phyloP scores from a whole-genome alignment of 2,797 vertebrate species.

The Cirrhinus mrigala region DNA sequence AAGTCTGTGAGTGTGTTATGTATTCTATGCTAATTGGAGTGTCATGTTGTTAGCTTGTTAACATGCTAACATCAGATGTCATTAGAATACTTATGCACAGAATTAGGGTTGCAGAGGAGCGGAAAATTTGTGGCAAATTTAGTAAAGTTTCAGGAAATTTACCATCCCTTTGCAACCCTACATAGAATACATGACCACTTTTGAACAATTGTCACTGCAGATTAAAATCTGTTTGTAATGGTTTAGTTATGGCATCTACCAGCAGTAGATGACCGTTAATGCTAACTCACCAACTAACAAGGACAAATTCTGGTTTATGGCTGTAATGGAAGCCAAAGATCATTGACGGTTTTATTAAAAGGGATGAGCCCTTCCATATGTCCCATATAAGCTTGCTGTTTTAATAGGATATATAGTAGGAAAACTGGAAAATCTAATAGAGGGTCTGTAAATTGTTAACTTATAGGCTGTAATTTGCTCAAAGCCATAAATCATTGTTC shows the following conservation, averaged over 20 bases:
- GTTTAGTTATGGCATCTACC: not conserved
- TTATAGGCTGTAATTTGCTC: conserved; percentile 3
- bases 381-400: not conserved
- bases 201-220: not conserved
- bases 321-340: not conserved
- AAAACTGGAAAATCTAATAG: conserved; percentile 8
- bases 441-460: conserved; percentile 24
- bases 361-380: not conserved
- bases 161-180: not conserved
- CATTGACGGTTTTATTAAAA: not conserved
- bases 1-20: not conserved
- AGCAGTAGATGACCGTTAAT: not conserved
- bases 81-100: not conserved
- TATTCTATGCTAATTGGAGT: not conserved
- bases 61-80: not conserved
- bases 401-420: not conserved
- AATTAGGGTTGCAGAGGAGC: not conserved
- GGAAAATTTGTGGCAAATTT: not conserved
- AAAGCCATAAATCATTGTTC: conserved; percentile 2
- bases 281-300: not conserved
- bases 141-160: not conserved
- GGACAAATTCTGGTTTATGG: not conserved
- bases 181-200: not conserved
- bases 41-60: not conserved
- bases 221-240: no score